Conservation (phyloP, 2,113 vertebrate genomes). For the Bujurquina vittata region DNA sequence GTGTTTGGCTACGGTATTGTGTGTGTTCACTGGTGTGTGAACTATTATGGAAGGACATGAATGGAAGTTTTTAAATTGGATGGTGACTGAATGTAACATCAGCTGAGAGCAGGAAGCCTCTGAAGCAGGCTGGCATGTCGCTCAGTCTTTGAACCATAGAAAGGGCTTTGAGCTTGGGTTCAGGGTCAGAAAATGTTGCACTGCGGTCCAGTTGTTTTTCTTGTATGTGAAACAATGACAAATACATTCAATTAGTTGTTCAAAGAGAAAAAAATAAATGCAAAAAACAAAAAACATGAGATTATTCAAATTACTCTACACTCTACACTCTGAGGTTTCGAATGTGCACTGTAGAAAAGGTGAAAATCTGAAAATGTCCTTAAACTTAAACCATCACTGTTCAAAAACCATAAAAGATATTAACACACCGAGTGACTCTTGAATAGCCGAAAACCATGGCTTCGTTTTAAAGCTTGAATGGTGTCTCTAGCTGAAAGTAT, state of each 20-base stretch:
- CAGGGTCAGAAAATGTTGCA: background rate
- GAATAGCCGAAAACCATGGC: no score
- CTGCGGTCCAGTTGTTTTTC: background rate
- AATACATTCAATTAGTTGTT: background rate
- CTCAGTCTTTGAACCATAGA: background rate
- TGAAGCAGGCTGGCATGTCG: background rate
- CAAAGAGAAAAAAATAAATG: background rate
- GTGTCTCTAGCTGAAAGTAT: no score
- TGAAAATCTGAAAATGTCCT: no score
- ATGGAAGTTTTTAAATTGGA: slow-evolving; percentile 22
- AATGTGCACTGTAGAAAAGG: no score
- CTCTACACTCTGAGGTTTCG: no score
- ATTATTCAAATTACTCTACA: background rate
- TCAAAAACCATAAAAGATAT: no score
- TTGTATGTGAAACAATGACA: background rate
- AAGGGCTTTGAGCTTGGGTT: background rate
- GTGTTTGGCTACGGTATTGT: slow-evolving; percentile 25
- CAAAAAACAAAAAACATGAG: background rate
- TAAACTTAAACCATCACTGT: no score
- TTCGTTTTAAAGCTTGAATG: no score
- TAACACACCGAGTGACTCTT: no score
- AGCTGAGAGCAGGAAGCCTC: background rate
- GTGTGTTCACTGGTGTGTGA: slow-evolving; percentile 21
- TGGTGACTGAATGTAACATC: background rate
- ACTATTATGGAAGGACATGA: slow-evolving; percentile 15